Evolutionary conservation across 2,888 invertebrate genomes (phyloP).

Genomic region (Morpho deidamia): DNA sequence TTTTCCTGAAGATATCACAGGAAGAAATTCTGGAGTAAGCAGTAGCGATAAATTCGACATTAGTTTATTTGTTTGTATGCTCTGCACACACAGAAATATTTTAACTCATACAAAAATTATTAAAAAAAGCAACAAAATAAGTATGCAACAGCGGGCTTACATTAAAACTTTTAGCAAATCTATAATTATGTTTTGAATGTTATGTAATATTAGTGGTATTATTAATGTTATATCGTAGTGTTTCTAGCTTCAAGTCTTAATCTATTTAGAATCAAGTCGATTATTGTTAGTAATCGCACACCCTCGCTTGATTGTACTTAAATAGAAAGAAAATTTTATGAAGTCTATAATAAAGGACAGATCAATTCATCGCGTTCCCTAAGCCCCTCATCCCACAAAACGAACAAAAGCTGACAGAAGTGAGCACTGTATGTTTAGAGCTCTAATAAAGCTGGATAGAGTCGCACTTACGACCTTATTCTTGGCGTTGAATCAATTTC

Average conservation of each 20-base stretch:
- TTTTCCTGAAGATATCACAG: too few species aligned
- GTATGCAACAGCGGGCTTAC: too few species aligned
- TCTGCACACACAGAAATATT: too few species aligned
- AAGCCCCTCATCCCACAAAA: conserved; percentile 22
- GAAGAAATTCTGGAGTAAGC: too few species aligned
- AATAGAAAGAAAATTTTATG: conserved; percentile 45
- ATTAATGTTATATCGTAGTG: conserved; percentile 28
- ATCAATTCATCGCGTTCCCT: conserved; percentile 38
- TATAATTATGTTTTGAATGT: too few species aligned
- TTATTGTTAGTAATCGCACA: conserved; percentile 67
- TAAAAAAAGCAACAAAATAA: too few species aligned
- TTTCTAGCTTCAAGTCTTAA: conserved; percentile 52
- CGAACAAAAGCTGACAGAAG: conserved; percentile 33
- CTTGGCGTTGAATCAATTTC: conserved; percentile 66
- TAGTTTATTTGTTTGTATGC: too few species aligned
- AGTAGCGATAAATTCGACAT: too few species aligned
- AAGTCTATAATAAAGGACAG: conserved; percentile 32
- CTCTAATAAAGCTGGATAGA: conserved; percentile 30
- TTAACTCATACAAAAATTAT: too few species aligned
- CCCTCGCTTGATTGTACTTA: conserved; percentile 52
- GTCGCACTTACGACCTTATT: conserved; percentile 53
- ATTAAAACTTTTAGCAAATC: too few species aligned
- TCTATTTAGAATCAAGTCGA: conserved; percentile 61
- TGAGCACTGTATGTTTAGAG: conserved; percentile 38
- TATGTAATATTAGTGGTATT: too few species aligned